phyloP scores from a whole-genome alignment of 2,113 vertebrate species.

The Saiga tatarica region DNA sequence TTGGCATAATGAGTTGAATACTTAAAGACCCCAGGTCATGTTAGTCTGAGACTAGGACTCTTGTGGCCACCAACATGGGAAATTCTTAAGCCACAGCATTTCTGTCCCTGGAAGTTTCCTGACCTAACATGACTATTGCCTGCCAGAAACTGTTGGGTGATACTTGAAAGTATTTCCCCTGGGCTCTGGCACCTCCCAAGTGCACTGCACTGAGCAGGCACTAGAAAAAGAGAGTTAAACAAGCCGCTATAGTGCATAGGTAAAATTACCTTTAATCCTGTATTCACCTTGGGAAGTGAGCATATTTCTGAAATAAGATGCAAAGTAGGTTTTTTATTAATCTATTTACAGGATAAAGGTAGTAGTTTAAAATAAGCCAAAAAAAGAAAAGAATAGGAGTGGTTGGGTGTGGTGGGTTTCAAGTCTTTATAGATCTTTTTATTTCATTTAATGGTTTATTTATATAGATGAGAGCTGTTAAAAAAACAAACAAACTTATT shows the following conservation, averaged over 20 bases:
- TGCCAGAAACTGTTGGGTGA: background rate
- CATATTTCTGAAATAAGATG: conserved; percentile 33
- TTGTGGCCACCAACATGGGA: background rate
- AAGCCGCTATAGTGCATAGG: background rate
- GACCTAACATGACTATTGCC: background rate
- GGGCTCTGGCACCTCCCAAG: background rate
- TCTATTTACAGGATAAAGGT: background rate
- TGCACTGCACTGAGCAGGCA: background rate
- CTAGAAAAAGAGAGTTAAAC: background rate
- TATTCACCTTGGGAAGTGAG: background rate
- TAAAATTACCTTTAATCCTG: background rate
- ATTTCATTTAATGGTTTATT: background rate
- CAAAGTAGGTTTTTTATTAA: background rate
- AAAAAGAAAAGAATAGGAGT: background rate
- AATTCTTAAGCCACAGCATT: background rate
- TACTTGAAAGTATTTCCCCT: background rate
- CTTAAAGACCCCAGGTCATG: background rate
- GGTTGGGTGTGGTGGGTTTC: fast-evolving
- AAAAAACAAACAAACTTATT: background rate
- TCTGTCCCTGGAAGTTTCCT: background rate
- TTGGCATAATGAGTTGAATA: background rate
- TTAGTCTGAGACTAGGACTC: background rate
- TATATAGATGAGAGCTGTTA: background rate
- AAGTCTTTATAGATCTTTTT: background rate
- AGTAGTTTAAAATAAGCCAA: background rate